Percentiles rank a stretch among this genome's conserved stretches.
phyloP scores from a whole-genome alignment of 2,113 vertebrate species.

The Daubentonia madagascariensis region DNA sequence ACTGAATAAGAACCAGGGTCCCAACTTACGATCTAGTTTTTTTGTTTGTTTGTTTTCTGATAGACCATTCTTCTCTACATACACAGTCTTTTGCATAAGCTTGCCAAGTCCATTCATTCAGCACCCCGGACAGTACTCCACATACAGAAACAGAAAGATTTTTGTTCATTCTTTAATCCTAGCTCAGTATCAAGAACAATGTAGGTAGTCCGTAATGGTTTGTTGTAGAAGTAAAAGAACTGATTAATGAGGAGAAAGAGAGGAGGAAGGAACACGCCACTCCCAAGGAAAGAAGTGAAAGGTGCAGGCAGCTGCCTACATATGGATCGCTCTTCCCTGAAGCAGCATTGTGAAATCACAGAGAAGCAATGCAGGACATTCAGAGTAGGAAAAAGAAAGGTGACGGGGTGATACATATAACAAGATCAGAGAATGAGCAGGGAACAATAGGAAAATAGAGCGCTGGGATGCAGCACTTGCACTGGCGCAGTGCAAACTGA shows the following conservation, averaged over 20 bases:
- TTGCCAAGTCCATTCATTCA: not conserved
- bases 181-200: not conserved
- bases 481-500: too few species aligned
- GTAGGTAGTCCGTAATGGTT: not conserved
- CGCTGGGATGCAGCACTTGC: too few species aligned
- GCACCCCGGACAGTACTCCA: not conserved
- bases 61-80: not conserved
- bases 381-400: too few species aligned
- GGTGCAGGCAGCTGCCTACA: too few species aligned
- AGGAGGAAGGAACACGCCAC: not conserved
- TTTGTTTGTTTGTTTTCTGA: not conserved
- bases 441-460: too few species aligned
- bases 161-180: not conserved
- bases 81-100: not conserved
- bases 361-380: too few species aligned
- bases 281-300: too few species aligned
- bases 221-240: not conserved
- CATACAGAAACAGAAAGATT: accelerated
- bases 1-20: not conserved
- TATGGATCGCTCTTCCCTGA: too few species aligned
- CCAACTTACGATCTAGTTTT: not conserved
- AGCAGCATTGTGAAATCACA: too few species aligned
- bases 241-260: not conserved
- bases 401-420: too few species aligned
- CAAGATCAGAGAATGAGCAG: too few species aligned